Evolutionary conservation across 2,797 vertebrate genomes (phyloP).

Genomic region (Centroberyx gerrardi): DNA sequence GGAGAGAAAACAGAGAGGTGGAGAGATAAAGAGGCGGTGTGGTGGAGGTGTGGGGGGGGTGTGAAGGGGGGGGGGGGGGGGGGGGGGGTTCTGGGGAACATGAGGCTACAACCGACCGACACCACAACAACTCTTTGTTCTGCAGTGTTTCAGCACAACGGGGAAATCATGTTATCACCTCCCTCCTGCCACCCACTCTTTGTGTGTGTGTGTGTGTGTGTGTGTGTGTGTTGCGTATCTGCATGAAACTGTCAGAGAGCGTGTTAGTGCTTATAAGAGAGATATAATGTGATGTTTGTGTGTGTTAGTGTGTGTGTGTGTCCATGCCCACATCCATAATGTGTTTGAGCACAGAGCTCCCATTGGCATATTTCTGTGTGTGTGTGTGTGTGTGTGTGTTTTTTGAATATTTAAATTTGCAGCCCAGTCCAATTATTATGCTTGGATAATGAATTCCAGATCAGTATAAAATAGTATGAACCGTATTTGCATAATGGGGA

Average conservation of each 20-base stretch:
- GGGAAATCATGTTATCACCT: neutral
- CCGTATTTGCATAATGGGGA: slow-evolving; percentile 19
- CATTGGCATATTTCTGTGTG: no score
- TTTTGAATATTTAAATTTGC: neutral
- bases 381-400: neutral
- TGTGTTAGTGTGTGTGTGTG: neutral
- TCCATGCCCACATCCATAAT: neutral
- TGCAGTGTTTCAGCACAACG: neutral
- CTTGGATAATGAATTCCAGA: slow-evolving; percentile 2
- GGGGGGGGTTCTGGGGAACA: neutral
- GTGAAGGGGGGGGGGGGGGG: neutral
- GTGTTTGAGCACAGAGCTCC: neutral
- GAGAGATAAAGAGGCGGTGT: no score
- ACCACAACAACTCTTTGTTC: neutral
- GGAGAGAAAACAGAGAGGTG: neutral
- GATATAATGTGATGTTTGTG: neutral
- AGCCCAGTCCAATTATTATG: neutral
- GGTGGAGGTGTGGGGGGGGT: no score
- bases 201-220: no score
- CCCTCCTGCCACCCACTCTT: neutral
- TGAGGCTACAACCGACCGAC: no score
- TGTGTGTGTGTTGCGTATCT: neutral
- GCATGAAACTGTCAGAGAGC: neutral
- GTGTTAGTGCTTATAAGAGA: neutral
- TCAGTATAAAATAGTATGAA: neutral